These are phyloP conservation scores for Melanotus villosus DNA, from an alignment of 2,888 invertebrate species.

Conservation along the genomic window DNA sequence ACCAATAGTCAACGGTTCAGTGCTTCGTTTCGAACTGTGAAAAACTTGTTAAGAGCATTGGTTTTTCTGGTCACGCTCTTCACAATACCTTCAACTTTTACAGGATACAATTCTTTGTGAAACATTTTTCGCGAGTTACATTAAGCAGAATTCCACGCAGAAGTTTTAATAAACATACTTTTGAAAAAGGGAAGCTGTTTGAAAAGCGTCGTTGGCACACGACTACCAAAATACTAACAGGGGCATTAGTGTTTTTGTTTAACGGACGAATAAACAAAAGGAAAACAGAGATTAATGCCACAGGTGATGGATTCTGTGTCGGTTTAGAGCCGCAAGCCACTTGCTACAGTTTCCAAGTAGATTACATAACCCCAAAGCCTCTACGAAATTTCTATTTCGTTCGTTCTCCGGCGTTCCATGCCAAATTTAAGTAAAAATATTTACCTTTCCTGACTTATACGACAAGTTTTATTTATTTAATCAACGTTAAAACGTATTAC, in stretches of 20 bases:
- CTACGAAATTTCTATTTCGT: neutral
- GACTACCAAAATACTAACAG: neutral
- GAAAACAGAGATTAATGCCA: slow-evolving; percentile 16
- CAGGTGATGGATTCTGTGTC: slow-evolving; percentile 12
- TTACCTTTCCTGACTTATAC: neutral
- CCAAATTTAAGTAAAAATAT: neutral
- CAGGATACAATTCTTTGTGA: neutral
- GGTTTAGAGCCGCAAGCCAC: neutral
- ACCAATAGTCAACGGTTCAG: neutral
- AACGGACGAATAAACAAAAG: neutral
- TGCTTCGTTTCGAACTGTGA: no score
- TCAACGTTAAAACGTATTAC: no score
- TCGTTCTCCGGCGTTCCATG: neutral
- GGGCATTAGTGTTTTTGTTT: neutral
- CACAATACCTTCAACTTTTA: neutral
- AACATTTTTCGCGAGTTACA: neutral
- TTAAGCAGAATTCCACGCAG: neutral
- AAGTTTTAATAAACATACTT: slow-evolving; percentile 3
- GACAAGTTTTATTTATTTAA: neutral
- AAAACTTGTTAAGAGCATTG: neutral
- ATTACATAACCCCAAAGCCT: neutral
- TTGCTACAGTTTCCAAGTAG: neutral
- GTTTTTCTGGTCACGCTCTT: neutral
- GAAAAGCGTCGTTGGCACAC: neutral
- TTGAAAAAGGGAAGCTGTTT: neutral